Evolutionary conservation across 2,888 invertebrate genomes (phyloP).

Genomic region (Erynnis tages): DNA sequence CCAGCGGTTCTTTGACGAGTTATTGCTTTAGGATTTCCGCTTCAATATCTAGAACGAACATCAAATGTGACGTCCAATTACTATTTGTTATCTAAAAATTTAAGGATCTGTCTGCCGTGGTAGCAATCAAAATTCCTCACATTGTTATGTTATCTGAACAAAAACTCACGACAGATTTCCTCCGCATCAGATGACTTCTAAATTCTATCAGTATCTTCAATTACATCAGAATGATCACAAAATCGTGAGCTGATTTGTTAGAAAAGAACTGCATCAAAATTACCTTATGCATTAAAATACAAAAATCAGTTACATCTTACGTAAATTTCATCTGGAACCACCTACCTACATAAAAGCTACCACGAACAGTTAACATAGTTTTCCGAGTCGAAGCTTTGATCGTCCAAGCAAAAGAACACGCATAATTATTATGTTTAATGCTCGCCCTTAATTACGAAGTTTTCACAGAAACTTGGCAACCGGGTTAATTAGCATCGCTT

Average conservation of each 20-base stretch:
- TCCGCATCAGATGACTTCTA: background rate
- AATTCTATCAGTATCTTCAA: background rate
- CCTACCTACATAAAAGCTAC: conserved; percentile 4
- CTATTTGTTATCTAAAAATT: too few relatives aligned
- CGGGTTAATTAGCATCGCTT: conserved; percentile 33
- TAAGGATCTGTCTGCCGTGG: too few relatives aligned
- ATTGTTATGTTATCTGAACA: too few relatives aligned
- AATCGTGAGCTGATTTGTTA: too few relatives aligned
- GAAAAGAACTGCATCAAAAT: too few relatives aligned
- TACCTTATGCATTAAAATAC: background rate
- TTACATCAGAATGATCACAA: background rate
- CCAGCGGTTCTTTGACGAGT: too few relatives aligned
- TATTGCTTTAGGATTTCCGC: too few relatives aligned
- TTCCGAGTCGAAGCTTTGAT: conserved; percentile 23
- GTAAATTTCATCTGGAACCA: conserved; percentile 2
- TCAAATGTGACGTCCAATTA: too few relatives aligned
- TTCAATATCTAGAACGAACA: too few relatives aligned
- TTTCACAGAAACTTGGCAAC: conserved; percentile 34
- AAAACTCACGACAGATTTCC: too few relatives aligned
- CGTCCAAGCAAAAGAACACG: conserved; percentile 18
- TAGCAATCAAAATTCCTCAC: too few relatives aligned
- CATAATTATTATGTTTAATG: conserved; percentile 25
- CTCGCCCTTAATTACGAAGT: conserved; percentile 32
- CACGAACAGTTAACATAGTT: conserved; percentile 9
- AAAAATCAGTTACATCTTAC: conserved; percentile 6